Evolutionary conservation across 2,113 vertebrate species (phyloP).

Genomic region (Garra rufa): DNA sequence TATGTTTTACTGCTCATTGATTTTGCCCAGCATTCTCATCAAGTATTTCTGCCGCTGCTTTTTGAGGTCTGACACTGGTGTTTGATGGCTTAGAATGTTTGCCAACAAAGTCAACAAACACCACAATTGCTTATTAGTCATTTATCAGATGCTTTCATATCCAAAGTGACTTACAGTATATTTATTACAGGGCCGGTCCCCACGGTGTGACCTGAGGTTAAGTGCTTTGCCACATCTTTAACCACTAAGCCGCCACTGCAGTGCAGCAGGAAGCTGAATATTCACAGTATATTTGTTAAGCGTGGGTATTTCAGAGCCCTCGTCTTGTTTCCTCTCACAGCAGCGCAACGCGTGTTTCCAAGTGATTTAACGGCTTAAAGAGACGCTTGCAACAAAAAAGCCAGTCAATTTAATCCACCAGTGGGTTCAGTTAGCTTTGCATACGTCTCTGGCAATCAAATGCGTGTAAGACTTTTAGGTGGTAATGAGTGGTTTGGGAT

Average conservation of each 20-base stretch:
- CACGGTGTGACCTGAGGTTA: background rate
- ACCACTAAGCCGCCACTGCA: background rate
- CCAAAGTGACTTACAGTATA: constrained; percentile 28
- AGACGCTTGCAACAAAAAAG: constrained; percentile 22
- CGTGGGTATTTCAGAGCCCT: background rate
- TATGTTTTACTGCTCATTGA: constrained; percentile 48
- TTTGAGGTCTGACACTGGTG: constrained; percentile 18
- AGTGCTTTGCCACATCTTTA: background rate
- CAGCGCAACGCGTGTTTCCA: background rate
- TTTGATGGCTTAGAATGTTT: constrained; percentile 17
- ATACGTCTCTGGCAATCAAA: constrained; percentile 25
- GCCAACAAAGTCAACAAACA: constrained; percentile 30
- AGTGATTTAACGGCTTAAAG: constrained; percentile 32
- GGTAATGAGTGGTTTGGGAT: constrained; percentile 21
- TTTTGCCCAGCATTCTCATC: constrained; percentile 39
- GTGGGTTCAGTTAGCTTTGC: constrained; percentile 21
- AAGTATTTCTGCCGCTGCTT: constrained; percentile 24
- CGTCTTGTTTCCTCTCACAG: constrained; percentile 2
- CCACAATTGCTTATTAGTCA: constrained; percentile 33
- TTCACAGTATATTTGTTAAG: constrained; percentile 2
- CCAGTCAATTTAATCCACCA: constrained; percentile 20
- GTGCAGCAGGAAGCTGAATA: background rate
- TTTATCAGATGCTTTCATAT: constrained; percentile 23
- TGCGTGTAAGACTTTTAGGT: constrained; percentile 23
- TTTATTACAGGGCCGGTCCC: background rate